Conservation (phyloP, 2,113 vertebrate species). For the Cisticola juncidis region DNA sequence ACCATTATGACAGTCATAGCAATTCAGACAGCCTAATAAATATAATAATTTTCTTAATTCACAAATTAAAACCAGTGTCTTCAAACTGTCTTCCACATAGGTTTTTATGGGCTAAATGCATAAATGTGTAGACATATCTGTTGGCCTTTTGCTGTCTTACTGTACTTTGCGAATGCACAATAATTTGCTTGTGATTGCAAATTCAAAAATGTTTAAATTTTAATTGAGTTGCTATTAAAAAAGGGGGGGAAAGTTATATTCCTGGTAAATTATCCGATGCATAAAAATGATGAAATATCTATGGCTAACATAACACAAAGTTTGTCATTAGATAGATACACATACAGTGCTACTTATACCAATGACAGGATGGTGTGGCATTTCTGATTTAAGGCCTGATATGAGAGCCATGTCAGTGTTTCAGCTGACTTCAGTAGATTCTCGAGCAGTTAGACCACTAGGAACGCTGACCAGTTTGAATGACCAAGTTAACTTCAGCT, state of each 20-base stretch:
- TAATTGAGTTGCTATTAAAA: background rate
- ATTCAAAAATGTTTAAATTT: background rate
- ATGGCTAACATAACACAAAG: background rate
- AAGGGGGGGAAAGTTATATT: rapidly evolving
- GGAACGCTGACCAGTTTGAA: background rate
- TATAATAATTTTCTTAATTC: background rate
- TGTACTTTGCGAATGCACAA: background rate
- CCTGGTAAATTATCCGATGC: background rate
- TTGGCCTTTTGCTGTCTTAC: background rate
- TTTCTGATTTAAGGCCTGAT: background rate
- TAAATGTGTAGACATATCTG: background rate
- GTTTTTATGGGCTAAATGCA: background rate
- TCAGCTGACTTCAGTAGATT: background rate
- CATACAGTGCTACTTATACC: background rate
- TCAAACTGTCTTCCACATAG: background rate
- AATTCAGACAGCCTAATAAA: background rate
- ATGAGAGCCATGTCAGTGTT: background rate
- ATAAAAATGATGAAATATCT: background rate
- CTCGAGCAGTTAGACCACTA: background rate
- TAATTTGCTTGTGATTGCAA: background rate
- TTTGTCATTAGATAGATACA: background rate
- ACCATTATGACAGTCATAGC: background rate
- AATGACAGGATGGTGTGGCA: background rate
- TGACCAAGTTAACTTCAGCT: background rate
- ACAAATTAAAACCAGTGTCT: background rate